A percentile compares a stretch with the other conserved stretches of the same genome.
Conservation (phyloP, 2,113 vertebrate species). For the Laticauda colubrina region DNA sequence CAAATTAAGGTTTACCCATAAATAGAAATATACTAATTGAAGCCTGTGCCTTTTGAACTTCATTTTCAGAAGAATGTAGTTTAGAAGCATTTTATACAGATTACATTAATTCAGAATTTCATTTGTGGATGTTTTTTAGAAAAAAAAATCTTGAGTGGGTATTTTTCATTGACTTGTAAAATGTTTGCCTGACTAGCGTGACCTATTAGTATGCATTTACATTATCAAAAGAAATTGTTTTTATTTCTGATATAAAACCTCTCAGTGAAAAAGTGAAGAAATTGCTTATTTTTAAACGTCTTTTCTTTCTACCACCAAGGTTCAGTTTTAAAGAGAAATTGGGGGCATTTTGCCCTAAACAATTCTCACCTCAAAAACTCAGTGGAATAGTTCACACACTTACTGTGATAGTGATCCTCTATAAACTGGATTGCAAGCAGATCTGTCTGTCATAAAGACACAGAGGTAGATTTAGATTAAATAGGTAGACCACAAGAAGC, state of each 20-base stretch:
- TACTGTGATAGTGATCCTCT: background rate
- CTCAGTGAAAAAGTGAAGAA: constrained; percentile 8
- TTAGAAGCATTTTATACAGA: constrained; percentile 25
- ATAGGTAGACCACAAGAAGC: background rate
- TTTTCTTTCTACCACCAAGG: constrained; percentile 3
- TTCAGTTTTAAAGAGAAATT: constrained; percentile 12
- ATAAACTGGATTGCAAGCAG: background rate
- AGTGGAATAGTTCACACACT: constrained; percentile 13
- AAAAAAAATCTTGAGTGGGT: constrained; percentile 50
- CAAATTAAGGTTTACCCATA: background rate
- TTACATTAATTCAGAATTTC: constrained; percentile 36
- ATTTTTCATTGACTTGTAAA: constrained; percentile 48
- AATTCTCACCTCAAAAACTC: constrained; percentile 4
- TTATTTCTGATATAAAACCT: constrained; percentile 29
- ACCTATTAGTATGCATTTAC: constrained; percentile 21
- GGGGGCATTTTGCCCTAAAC: background rate
- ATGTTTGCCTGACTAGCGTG: constrained; percentile 12
- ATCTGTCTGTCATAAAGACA: background rate
- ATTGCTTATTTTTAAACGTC: background rate
- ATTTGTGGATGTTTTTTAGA: constrained; percentile 40
- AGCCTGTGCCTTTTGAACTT: constrained; percentile 64
- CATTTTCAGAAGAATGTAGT: constrained; percentile 47
- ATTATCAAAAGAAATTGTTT: constrained; percentile 29
- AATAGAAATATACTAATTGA: constrained; percentile 38
- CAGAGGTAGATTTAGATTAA: background rate